Conservation (phyloP, 2,888 invertebrate genomes). For the Tachina fera region DNA sequence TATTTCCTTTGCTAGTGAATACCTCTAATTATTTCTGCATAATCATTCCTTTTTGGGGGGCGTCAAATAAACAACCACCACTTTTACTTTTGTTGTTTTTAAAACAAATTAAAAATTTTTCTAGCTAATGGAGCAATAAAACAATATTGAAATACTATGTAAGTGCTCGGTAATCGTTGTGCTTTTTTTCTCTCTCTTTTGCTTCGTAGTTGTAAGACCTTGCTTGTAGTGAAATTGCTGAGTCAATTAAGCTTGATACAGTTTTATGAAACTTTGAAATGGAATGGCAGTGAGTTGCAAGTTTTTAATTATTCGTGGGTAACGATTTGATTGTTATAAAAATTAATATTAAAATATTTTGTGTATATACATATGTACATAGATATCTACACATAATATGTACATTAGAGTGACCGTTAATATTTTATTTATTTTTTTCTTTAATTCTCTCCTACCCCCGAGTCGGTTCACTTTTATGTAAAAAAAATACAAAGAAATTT, state of each 20-base stretch:
- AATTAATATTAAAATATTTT: too few relatives aligned
- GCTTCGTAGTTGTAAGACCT: not conserved
- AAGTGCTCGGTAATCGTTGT: not conserved
- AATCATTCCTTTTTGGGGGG: not conserved
- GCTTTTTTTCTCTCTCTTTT: not conserved
- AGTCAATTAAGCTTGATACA: conserved; percentile 12
- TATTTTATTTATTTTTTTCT: too few relatives aligned
- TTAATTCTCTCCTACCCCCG: too few relatives aligned
- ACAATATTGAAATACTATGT: conserved; percentile 6
- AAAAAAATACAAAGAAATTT: too few relatives aligned
- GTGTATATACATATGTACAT: too few relatives aligned
- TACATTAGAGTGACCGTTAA: too few relatives aligned
- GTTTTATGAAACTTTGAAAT: not conserved
- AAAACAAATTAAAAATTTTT: conserved; percentile 9
- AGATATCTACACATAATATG: too few relatives aligned
- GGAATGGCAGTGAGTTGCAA: too few relatives aligned
- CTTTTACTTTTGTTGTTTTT: not conserved
- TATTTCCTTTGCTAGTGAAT: not conserved
- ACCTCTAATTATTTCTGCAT: not conserved
- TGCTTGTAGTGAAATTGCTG: not conserved
- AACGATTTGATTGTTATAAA: too few relatives aligned
- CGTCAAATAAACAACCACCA: not conserved
- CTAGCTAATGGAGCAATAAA: conserved; percentile 16
- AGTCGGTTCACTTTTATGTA: too few relatives aligned
- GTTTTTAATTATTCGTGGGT: too few relatives aligned